A percentile compares a stretch with the other conserved stretches of the same genome.
Evolutionary conservation across 2,888 invertebrate genomes (phyloP).

Genomic region (Dysmachus trigonus): DNA sequence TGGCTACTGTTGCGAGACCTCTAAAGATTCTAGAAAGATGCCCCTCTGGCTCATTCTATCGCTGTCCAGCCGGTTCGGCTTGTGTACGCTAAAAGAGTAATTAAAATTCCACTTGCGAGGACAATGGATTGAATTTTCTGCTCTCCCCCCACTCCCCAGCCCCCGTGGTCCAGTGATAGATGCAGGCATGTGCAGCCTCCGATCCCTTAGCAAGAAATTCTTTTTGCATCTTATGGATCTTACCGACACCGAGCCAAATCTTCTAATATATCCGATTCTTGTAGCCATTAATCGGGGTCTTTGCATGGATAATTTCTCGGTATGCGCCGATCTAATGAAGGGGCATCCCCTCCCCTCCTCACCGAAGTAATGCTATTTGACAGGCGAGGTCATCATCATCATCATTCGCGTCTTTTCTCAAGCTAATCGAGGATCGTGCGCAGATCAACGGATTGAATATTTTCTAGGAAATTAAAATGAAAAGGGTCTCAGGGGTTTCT

Average conservation of each 20-base stretch:
- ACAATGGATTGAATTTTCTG: not conserved
- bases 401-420: not conserved
- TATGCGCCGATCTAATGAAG: not conserved
- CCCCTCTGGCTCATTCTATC: not conserved
- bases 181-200: not conserved
- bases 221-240: not conserved
- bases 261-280: not conserved
- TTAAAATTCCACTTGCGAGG: constrained; percentile 18
- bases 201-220: not conserved
- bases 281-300: not conserved
- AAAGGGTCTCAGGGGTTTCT: not conserved
- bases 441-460: not conserved
- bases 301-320: not conserved
- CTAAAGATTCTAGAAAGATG: not conserved
- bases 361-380: not conserved
- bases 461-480: not conserved
- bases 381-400: not conserved
- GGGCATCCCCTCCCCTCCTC: not conserved
- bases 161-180: not conserved
- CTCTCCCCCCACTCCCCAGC: not conserved
- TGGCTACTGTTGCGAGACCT: not conserved
- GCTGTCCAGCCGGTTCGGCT: not conserved
- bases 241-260: not conserved
- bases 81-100: constrained; percentile 5
- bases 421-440: not conserved